phyloP scores from a whole-genome alignment of 2,113 vertebrate genomes.

The Erythrocercus mccallii region DNA sequence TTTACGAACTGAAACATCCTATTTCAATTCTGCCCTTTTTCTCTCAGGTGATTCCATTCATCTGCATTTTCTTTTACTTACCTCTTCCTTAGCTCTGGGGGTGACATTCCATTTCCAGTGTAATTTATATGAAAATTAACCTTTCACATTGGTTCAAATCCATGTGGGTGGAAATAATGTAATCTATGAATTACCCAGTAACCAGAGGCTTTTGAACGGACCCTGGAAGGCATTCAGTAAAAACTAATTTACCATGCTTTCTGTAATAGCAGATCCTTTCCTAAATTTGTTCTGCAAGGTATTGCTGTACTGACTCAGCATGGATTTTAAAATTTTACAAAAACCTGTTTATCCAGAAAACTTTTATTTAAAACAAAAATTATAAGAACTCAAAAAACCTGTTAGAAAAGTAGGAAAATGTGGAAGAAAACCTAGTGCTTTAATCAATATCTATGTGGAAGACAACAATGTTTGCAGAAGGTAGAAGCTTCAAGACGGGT shows the following conservation, averaged over 20 bases:
- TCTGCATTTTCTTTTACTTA: not conserved
- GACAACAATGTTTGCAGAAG: not conserved
- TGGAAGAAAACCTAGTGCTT: not conserved
- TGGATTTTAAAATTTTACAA: not conserved
- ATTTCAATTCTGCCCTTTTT: not conserved
- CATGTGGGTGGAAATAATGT: not conserved
- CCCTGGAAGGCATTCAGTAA: not conserved
- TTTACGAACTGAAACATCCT: not conserved
- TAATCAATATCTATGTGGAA: not conserved
- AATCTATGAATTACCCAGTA: not conserved
- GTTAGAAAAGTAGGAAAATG: not conserved
- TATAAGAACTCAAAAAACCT: not conserved
- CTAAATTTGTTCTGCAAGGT: not conserved
- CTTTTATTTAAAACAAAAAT: not conserved
- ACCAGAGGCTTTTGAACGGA: not conserved
- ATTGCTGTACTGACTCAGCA: not conserved
- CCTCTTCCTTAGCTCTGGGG: not conserved
- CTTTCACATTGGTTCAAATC: not conserved
- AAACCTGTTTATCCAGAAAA: not conserved
- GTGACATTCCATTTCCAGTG: not conserved
- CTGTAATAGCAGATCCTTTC: not conserved
- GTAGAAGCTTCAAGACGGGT: not conserved
- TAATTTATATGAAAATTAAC: conserved; percentile 46
- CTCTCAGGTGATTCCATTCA: not conserved
- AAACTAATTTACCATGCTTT: not conserved